A percentile compares a stretch with the other conserved stretches of the same genome.
phyloP scores from a whole-genome alignment of 2,113 vertebrate genomes.

The Hemiprocne comata region DNA sequence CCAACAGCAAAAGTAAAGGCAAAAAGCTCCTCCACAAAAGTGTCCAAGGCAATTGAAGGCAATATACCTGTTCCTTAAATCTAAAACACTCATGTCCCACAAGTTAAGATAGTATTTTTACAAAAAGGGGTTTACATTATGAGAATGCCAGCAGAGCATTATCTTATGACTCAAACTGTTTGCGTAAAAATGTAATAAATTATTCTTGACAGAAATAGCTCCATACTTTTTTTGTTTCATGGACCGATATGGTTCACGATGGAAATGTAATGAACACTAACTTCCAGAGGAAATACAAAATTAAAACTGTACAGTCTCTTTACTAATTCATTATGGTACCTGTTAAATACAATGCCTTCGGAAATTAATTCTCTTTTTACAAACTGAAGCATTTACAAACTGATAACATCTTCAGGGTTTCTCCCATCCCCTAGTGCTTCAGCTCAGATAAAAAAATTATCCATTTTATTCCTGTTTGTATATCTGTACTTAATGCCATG shows the following conservation, averaged over 20 bases:
- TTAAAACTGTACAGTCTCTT: neutral
- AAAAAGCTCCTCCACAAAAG: neutral
- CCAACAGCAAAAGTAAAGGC: neutral
- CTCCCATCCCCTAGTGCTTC: neutral
- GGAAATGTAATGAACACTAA: neutral
- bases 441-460: neutral
- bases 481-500: neutral
- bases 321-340: neutral
- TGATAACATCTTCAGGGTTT: neutral
- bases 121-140: neutral
- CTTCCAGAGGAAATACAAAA: neutral
- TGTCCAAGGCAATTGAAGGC: neutral
- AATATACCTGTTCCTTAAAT: neutral
- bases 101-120: neutral
- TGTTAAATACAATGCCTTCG: neutral
- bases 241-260: neutral
- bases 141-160: neutral
- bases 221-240: neutral
- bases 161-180: neutral
- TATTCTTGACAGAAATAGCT: neutral
- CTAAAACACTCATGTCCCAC: neutral
- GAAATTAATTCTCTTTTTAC: neutral
- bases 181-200: neutral
- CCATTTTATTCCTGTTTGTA: neutral
- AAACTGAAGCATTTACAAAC: neutral